These are phyloP conservation scores for Seladonia tumulorum DNA, from an alignment of 2,888 invertebrate species.

Conservation along the genomic window DNA sequence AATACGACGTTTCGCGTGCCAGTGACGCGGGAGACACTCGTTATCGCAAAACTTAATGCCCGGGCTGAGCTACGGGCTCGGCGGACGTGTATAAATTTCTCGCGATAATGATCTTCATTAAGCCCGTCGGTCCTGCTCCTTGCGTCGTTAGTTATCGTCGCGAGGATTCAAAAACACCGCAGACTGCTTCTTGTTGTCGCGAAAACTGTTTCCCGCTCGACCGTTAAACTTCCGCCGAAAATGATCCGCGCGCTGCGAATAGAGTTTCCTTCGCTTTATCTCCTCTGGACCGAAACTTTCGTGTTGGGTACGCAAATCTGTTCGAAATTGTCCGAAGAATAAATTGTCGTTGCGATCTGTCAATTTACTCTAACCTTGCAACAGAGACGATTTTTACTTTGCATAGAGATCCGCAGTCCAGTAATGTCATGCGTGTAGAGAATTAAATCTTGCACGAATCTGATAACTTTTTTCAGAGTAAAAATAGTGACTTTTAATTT, in stretches of 20 bases:
- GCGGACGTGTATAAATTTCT: constrained; percentile 30
- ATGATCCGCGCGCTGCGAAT: neutral
- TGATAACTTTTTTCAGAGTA: too few species aligned
- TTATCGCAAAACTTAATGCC: constrained; percentile 30
- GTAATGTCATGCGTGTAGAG: too few species aligned
- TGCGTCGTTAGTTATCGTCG: constrained; percentile 11
- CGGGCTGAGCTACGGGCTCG: constrained; percentile 6
- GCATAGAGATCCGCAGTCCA: too few species aligned
- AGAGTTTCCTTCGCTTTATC: neutral
- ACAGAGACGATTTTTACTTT: too few species aligned
- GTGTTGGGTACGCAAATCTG: neutral
- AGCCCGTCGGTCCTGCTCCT: constrained; percentile 1
- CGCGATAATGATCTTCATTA: constrained; percentile 44
- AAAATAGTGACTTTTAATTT: too few species aligned
- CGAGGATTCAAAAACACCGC: neutral
- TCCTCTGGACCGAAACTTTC: neutral
- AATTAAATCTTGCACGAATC: too few species aligned
- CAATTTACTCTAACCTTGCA: too few species aligned
- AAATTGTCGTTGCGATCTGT: too few species aligned
- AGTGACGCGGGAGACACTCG: constrained; percentile 29
- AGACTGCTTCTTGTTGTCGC: neutral
- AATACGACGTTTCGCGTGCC: constrained; percentile 26
- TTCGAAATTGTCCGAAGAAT: neutral
- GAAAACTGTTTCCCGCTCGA: neutral
- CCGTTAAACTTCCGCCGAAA: neutral